A percentile compares a stretch with the other conserved stretches of the same genome.
Conservation (phyloP, 2,888 invertebrate genomes). For the Platerodrilus igneus region DNA sequence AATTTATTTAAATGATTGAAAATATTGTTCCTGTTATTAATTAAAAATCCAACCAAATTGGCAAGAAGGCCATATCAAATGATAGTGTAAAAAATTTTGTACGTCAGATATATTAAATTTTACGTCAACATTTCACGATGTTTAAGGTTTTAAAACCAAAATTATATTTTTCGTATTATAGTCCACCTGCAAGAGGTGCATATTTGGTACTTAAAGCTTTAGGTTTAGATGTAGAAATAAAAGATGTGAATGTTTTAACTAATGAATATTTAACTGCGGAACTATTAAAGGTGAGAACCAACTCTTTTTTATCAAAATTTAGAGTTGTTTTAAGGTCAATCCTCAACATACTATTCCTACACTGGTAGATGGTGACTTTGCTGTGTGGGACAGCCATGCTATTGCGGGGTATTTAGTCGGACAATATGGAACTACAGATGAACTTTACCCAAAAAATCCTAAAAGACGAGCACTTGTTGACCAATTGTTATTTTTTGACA, state of each 20-base stretch:
- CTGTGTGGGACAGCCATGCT: conserved; percentile 52
- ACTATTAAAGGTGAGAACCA: conserved; percentile 45
- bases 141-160: conserved; percentile 22
- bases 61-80: too few species aligned
- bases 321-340: conserved; percentile 43
- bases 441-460: conserved; percentile 54
- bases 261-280: conserved; percentile 45
- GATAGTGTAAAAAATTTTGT: too few species aligned
- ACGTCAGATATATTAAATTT: too few species aligned
- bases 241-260: conserved; percentile 48
- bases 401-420: conserved; percentile 44
- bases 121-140: background rate
- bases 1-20: too few species aligned
- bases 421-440: conserved; percentile 45
- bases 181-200: conserved; percentile 55
- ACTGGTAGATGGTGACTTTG: conserved; percentile 53
- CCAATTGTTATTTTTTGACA: conserved; percentile 53
- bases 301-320: background rate
- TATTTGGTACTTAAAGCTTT: conserved; percentile 52
- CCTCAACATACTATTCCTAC: conserved; percentile 57
- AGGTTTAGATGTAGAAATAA: conserved; percentile 47
- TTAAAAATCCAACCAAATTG: too few species aligned
- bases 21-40: too few species aligned
- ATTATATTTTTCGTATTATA: conserved; percentile 45
- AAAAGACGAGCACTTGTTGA: conserved; percentile 51